Evolutionary conservation across 2,888 invertebrate genomes (phyloP), one percentile per base, ranked within the genome.

Genomic region (Drosophila eohydei): DNA sequence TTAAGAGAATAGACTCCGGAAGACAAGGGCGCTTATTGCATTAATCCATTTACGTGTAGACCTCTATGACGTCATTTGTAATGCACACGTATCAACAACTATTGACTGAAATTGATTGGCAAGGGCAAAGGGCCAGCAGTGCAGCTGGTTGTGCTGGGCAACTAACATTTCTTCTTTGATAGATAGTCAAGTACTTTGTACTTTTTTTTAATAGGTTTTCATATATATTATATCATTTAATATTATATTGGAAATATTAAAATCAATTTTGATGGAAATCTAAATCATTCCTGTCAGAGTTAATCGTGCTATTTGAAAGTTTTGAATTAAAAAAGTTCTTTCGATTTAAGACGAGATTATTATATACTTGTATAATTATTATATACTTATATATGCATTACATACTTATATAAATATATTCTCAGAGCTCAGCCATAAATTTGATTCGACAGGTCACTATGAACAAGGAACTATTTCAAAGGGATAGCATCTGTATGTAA

Each of bases 81-180:
- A n/a, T 43, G 50, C 30, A 36, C 34, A 51, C 16, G n/a, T 38
- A 43, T 26, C 36, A 52, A 52, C 38, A 36, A 21, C 50, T 50
- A 34, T 34, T 34, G 50, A 34, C 32, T 32, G n/a, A 32, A 41
- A 50, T 16, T 50, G 16, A 32, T 32, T 50, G 16, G 5, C 32
- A 32, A 50, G 50, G 7, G 6, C 34, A 32, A 11, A 16, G 28
- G n/a, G 28, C 28, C 7, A 8, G 26, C 16, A 50, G 32, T 50
- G 34, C 50, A 34, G 34, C 4, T 48, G 30, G 4, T 9, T 48
- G n/a, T 32, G 30, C 6, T 48, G 38, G 30, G 21, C 16, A 38
- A 12, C n/a, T 50, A 56, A 26, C 43, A 59, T 40, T 41, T 72
- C 36, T 43, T 38, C 46, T 41, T 38, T 44, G 46, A 74, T 40